phyloP scores from a whole-genome alignment of 2,888 invertebrate species.

The Eristalinus sepulchralis region DNA sequence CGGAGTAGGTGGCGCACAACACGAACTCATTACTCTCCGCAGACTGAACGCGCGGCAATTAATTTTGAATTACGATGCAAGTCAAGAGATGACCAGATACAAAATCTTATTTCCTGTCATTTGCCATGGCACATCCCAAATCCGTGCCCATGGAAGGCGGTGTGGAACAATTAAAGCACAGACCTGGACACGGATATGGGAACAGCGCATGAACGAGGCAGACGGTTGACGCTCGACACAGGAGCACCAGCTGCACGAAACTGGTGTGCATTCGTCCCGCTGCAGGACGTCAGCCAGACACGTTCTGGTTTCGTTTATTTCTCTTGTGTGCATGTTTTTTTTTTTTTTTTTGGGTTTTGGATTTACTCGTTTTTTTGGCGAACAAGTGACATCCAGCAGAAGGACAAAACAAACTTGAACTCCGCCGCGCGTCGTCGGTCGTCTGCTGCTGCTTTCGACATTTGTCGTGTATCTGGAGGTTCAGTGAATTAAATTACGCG shows the following conservation, averaged over 20 bases:
- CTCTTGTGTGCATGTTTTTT: no score
- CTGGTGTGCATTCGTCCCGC: slow-evolving; percentile 26
- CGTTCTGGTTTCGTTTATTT: slow-evolving; percentile 48
- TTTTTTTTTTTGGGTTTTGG: slow-evolving; percentile 1
- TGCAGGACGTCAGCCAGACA: slow-evolving; percentile 67
- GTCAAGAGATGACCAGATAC: slow-evolving; percentile 35
- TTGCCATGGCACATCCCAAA: slow-evolving; percentile 33
- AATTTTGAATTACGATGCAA: slow-evolving; percentile 59
- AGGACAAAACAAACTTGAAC: slow-evolving; percentile 33
- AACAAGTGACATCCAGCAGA: slow-evolving; percentile 53
- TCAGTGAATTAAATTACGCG: slow-evolving; percentile 44
- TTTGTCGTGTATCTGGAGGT: slow-evolving; percentile 16
- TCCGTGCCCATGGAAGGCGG: background rate
- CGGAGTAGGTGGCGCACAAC: slow-evolving; percentile 55
- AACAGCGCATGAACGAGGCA: slow-evolving; percentile 40
- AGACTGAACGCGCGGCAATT: slow-evolving; percentile 42
- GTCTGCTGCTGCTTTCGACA: slow-evolving; percentile 19
- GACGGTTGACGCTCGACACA: slow-evolving; percentile 41
- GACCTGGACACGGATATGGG: slow-evolving; percentile 5
- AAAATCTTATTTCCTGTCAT: slow-evolving; percentile 54
- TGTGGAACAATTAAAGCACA: slow-evolving; percentile 21
- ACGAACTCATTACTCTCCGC: slow-evolving; percentile 60
- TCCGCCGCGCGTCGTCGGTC: background rate
- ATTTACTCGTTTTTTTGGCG: slow-evolving; percentile 32
- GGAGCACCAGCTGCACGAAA: slow-evolving; percentile 49